phyloP scores from a whole-genome alignment of 2,113 vertebrate genomes.

The Piaya cayana region DNA sequence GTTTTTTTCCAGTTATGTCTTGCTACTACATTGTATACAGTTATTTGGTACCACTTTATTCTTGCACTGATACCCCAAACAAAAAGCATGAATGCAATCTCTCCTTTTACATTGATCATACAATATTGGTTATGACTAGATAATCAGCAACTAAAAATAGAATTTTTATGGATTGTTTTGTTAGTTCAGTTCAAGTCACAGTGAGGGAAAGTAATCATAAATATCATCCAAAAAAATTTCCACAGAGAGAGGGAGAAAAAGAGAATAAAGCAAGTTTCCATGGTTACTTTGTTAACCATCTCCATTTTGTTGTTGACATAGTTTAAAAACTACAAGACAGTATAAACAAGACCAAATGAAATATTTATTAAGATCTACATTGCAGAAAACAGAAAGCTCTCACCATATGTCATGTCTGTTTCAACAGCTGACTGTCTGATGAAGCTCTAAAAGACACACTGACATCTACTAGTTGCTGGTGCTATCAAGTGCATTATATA shows the following conservation, averaged over 20 bases:
- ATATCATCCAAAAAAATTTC: not conserved
- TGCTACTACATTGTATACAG: not conserved
- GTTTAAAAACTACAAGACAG: conserved; percentile 8
- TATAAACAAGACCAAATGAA: conserved; percentile 17
- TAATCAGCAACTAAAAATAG: not conserved
- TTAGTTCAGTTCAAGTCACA: not conserved
- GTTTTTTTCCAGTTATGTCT: not conserved
- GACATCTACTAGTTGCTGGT: not conserved
- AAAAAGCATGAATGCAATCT: not conserved
- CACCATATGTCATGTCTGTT: not conserved
- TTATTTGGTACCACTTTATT: not conserved
- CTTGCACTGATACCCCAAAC: not conserved
- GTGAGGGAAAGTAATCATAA: not conserved
- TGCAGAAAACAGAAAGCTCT: not conserved
- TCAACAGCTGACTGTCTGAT: not conserved
- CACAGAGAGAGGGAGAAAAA: not conserved
- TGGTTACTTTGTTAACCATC: conserved; percentile 33
- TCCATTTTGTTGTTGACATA: conserved; percentile 12
- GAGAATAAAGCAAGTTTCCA: conserved; percentile 32
- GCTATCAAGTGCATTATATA: not conserved
- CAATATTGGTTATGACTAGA: not conserved
- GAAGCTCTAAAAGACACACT: not conserved
- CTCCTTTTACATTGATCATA: not conserved
- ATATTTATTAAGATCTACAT: conserved; percentile 8
- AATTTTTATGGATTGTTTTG: not conserved